These are phyloP conservation scores for Chroicocephalus ridibundus DNA, from an alignment of 2,113 vertebrate species.

Conservation along the genomic window DNA sequence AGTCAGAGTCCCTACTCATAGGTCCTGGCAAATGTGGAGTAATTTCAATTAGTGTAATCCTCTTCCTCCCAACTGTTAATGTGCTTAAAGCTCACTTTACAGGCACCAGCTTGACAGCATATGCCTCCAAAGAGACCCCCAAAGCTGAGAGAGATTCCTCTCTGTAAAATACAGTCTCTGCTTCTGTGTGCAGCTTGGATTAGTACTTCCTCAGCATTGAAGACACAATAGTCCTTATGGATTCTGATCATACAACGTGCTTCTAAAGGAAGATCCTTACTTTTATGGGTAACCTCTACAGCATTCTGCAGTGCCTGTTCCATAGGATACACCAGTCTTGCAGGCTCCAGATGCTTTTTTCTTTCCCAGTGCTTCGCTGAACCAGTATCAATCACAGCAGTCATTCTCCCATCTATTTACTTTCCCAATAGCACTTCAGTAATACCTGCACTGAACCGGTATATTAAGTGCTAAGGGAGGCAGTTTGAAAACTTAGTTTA, in stretches of 20 bases:
- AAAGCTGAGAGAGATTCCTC: background rate
- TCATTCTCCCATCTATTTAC: background rate
- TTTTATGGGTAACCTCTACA: too few species aligned
- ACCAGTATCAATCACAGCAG: background rate
- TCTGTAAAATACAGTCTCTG: background rate
- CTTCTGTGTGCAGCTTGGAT: background rate
- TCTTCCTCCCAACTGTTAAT: background rate
- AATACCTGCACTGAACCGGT: background rate
- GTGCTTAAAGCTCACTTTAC: background rate
- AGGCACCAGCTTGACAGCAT: background rate
- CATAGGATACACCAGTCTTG: background rate
- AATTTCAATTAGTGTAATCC: background rate
- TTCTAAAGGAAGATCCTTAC: background rate
- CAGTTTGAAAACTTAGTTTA: background rate
- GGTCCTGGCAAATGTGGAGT: background rate
- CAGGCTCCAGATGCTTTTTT: background rate
- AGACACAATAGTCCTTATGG: fast-evolving
- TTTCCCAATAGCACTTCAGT: background rate
- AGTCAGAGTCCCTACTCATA: background rate
- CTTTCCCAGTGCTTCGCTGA: background rate
- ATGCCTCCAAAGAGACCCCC: background rate
- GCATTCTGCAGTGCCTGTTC: background rate
- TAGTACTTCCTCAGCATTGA: background rate
- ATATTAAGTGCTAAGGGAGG: background rate
- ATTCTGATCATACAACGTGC: background rate